Base-by-base conservation (phyloP, 2,113 vertebrate genomes). In the Columba janthina region DNA sequence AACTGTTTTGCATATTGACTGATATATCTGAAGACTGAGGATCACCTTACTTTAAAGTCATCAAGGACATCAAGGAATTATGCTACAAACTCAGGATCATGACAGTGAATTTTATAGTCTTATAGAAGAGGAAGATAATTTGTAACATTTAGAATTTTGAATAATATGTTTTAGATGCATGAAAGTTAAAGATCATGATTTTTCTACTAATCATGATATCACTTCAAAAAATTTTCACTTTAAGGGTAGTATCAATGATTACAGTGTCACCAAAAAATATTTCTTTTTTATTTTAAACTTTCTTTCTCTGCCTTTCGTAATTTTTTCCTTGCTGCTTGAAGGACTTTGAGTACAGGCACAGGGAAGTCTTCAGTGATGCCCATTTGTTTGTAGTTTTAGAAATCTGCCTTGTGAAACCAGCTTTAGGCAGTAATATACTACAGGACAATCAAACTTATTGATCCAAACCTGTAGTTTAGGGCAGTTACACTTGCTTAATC, bases 101-200 rank as follows among this genome's bases (percentile, higher is more conserved):
- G 83, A 73, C 38, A 74, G 19, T 58, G 28, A 75, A 70, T 71
- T 56, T 70, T 85, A 75, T 44, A 69, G 46, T 84, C 38, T 87
- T 79, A 71, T 29, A 69, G 46, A 88, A 51, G 2, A 16, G 9
- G 44, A 88, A 32, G 26, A 89, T 34, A 76, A 91, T 51, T 91
- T 62, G 7, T 54, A 91, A 88, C 56, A 94, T 88, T 77, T 84
- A 90, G 44, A 85, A 80, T 75, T 84, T 87, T 89, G 17, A 94
- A 91, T 73, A 73, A 81, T 12, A 25, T 25, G 10, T 4, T 44
- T 76, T 40, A 78, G 17, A 53, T 12, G 6, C 6, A 67, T 82
- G 71, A 51, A 70, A 86, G 9, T 25, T 62, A 77, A 94, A 76
- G 46, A 67, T 72, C 56, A 75, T 79, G 73, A 62, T 80, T 88